phyloP scores from a whole-genome alignment of 2,888 invertebrate genomes.

The Drosophila meridionalis region DNA sequence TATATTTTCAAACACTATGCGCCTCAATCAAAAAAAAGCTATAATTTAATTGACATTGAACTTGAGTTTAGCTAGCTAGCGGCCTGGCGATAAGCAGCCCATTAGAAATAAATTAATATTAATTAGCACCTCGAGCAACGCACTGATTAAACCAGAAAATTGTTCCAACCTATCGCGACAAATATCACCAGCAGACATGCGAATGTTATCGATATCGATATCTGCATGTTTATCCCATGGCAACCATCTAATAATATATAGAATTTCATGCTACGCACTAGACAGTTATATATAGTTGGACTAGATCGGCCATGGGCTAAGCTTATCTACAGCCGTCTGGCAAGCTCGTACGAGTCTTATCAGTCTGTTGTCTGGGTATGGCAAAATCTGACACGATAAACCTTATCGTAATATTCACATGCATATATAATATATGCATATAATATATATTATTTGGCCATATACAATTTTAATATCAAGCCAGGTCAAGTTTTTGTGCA shows the following conservation, averaged over 20 bases:
- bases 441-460: not conserved
- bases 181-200: constrained; percentile 9
- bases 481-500: not conserved
- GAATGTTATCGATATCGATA: constrained; percentile 2
- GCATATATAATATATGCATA: no score
- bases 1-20: not conserved
- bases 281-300: not conserved
- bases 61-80: constrained; percentile 27
- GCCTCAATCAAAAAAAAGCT: constrained; percentile 24
- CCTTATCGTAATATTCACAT: constrained; percentile 17
- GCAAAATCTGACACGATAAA: not conserved
- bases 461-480: not conserved
- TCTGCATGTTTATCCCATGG: not conserved
- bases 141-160: constrained; percentile 23
- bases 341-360: constrained; percentile 15
- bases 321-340: constrained; percentile 30
- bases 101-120: constrained; percentile 42
- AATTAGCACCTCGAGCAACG: constrained; percentile 44
- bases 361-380: constrained; percentile 8
- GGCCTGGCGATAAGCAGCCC: constrained; percentile 31
- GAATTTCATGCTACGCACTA: constrained; percentile 25
- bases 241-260: not conserved
- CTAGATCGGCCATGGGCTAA: constrained; percentile 13
- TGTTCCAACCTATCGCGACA: constrained; percentile 22
- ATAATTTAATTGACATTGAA: constrained; percentile 50